Evolutionary conservation across 2,113 vertebrate genomes (phyloP).

Genomic region (Glaucidium brasilianum): DNA sequence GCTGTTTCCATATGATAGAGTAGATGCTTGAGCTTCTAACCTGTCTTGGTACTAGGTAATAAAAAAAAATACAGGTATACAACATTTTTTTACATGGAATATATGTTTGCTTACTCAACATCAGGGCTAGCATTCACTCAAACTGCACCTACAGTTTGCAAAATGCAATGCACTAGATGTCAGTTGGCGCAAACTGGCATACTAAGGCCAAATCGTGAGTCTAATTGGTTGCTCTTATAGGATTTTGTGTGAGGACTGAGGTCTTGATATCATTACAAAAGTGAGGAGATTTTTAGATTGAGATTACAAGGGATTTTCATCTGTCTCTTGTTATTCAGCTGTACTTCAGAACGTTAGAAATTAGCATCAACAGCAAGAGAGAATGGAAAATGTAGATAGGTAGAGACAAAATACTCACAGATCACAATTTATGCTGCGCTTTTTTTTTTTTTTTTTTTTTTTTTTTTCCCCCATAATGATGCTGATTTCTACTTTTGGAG

Average conservation of each 20-base stretch:
- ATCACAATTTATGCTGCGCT: background rate
- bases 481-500: background rate
- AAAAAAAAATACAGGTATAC: background rate
- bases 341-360: background rate
- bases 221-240: background rate
- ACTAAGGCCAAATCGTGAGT: background rate
- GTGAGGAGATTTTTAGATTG: background rate
- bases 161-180: background rate
- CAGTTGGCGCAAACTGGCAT: background rate
- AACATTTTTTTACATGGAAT: background rate
- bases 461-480: background rate
- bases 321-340: background rate
- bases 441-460: too few relatives aligned
- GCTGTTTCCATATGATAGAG: background rate
- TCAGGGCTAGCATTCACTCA: accelerated
- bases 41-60: background rate
- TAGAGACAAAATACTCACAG: background rate
- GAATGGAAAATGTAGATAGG: background rate
- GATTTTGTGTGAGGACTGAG: background rate
- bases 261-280: background rate
- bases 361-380: background rate
- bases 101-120: background rate
- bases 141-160: background rate
- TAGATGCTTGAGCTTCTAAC: background rate
- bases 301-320: background rate